These are phyloP conservation scores for Tiliacea aurago DNA, from an alignment of 2,888 invertebrate species.

Conservation along the genomic window DNA sequence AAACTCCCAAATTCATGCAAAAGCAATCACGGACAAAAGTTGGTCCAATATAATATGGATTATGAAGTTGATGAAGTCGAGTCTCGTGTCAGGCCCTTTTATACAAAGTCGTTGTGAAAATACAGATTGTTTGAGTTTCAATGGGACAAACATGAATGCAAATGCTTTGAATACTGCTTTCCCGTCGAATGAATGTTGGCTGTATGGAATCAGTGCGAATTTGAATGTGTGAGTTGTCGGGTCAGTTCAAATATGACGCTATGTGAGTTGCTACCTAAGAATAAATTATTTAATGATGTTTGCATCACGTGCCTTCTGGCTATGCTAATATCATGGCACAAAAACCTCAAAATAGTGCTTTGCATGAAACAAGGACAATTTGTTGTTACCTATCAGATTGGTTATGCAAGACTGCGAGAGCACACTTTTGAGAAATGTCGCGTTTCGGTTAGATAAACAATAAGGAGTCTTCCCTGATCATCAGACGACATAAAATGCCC, in stretches of 20 bases:
- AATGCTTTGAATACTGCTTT: conserved; percentile 25
- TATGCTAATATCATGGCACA: background rate
- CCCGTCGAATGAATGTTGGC: background rate
- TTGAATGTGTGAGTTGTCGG: background rate
- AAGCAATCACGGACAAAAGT: conserved; percentile 27
- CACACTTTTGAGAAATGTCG: background rate
- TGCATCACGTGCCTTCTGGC: background rate
- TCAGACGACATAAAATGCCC: background rate
- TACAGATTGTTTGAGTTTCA: conserved; percentile 28
- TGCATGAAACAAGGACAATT: background rate
- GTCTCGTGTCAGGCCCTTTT: conserved; percentile 15
- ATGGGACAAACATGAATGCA: conserved; percentile 16
- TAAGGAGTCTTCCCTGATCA: background rate
- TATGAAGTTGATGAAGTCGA: conserved; percentile 24
- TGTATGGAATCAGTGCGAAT: background rate
- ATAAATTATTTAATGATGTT: background rate
- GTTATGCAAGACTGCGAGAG: background rate
- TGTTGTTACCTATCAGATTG: background rate
- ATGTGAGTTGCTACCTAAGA: background rate
- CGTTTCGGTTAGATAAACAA: background rate
- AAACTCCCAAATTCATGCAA: conserved; percentile 16
- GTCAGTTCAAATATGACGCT: background rate
- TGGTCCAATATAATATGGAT: conserved; percentile 19
- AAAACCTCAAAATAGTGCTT: background rate
- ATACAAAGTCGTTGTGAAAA: conserved; percentile 38